Evolutionary conservation across 2,888 invertebrate species (phyloP), one percentile per base, ranked within the genome.

Genomic region (Polietes domitor): DNA sequence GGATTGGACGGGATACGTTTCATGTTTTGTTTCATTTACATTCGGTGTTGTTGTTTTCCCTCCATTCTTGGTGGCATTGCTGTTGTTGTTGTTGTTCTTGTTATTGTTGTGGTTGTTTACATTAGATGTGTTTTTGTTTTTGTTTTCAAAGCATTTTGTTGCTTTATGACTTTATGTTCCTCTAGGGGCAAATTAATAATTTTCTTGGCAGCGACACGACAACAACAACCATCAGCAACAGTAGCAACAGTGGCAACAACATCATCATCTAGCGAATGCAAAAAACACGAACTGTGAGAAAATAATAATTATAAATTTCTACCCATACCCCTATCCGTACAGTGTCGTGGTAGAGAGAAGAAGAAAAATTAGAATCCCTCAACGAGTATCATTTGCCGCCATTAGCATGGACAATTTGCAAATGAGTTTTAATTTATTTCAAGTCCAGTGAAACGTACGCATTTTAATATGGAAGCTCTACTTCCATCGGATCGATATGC

Each of bases 111-210:
- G 47, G 21, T 43, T 37, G 17, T 70, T 71, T 47, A 37, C 37
- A 37, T 37, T 37, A 37, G 37, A 37, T 7, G 37, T 37, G 6
- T 37, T 37, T 37, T 37, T 37, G 7, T 3, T 37, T 26, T 9
- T 50, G 21, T 37, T 72, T 41, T 19, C 3, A n/a, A 21, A 53
- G 21, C 21, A 37, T 53, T 17, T 7, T 21, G 43, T 21, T 32
- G 55, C 37, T 65, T 65, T 19, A 58, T 72, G 28, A 50, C 74
- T 80, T 78, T 65, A 77, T 83, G 47, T 80, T 70, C 19, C 80
- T 78, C 83, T 28, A 2, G 80, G 77, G 77, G 72, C 65, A 75
- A 37, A 83, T 83, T 80, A 50, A 80, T 80, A 77, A 71, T 37
- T 78, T 41, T 73, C 68, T 61, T 77, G 65, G 65, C 65, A 65